phyloP scores from a whole-genome alignment of 2,888 invertebrate genomes.

The Drosophila infuscata region DNA sequence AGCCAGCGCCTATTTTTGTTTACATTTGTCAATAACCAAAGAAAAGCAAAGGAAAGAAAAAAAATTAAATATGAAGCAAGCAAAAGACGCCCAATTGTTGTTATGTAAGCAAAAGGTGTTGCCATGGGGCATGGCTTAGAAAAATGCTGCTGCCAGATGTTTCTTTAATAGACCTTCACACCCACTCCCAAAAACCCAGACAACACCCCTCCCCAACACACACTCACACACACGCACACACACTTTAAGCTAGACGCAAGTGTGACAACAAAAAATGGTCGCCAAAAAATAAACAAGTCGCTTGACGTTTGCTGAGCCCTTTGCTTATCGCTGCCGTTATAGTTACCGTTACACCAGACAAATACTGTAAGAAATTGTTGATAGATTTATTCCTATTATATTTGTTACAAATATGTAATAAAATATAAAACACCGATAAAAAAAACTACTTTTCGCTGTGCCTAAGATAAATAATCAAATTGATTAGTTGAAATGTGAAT shows the following conservation, averaged over 20 bases:
- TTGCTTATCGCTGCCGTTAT: slow-evolving; percentile 71
- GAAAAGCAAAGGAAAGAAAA: not conserved
- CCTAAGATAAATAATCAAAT: not conserved
- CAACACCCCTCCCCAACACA: not conserved
- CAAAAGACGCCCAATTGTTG: slow-evolving; percentile 46
- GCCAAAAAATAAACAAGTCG: slow-evolving; percentile 73
- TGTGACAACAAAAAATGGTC: slow-evolving; percentile 56
- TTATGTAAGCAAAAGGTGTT: slow-evolving; percentile 41
- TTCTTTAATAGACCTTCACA: slow-evolving; percentile 66
- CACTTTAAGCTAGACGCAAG: slow-evolving; percentile 48
- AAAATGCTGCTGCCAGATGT: slow-evolving; percentile 65
- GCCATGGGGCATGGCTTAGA: slow-evolving; percentile 49
- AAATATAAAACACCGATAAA: not conserved
- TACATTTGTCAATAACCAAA: slow-evolving; percentile 40
- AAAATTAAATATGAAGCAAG: slow-evolving; percentile 39
- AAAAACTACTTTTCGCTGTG: not conserved
- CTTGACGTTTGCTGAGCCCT: slow-evolving; percentile 47
- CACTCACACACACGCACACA: slow-evolving; percentile 10
- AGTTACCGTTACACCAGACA: slow-evolving; percentile 46
- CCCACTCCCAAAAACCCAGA: slow-evolving; percentile 2
- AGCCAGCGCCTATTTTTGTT: slow-evolving; percentile 54
- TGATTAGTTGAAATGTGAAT: not conserved
- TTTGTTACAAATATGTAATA: not conserved
- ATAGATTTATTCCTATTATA: not conserved
- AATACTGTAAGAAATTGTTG: slow-evolving; percentile 48